A percentile compares a stretch with the other conserved stretches of the same genome.
Evolutionary conservation across 2,888 invertebrate genomes (phyloP).

Genomic region (Lomographa bimaculata): DNA sequence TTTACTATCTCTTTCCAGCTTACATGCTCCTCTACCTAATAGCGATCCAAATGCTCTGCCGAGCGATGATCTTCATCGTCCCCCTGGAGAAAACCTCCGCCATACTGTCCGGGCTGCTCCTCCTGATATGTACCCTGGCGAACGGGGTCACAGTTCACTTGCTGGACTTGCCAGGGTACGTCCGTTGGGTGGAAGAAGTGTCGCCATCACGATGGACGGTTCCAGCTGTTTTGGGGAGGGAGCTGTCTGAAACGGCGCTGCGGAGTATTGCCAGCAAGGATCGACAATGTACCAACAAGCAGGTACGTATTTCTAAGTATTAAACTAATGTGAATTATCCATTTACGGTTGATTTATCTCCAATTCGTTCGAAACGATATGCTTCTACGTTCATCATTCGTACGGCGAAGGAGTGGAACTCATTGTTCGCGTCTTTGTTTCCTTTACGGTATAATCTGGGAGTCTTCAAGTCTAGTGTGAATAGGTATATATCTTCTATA

Average conservation of each 20-base stretch:
- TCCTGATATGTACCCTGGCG: conserved; percentile 85
- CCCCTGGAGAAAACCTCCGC: conserved; percentile 86
- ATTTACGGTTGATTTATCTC: too few relatives aligned
- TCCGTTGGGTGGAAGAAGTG: conserved; percentile 86
- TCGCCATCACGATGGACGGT: conserved; percentile 90
- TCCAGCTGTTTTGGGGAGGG: conserved; percentile 86
- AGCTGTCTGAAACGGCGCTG: conserved; percentile 86
- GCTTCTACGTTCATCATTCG: too few relatives aligned
- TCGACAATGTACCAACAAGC: conserved; percentile 87
- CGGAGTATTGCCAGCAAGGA: conserved; percentile 76
- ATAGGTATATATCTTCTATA: too few relatives aligned
- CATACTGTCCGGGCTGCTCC: conserved; percentile 82
- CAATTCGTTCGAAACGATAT: too few relatives aligned
- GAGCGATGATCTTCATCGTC: conserved; percentile 86
- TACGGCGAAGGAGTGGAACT: too few relatives aligned
- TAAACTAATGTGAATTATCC: too few relatives aligned
- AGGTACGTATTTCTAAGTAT: too few relatives aligned
- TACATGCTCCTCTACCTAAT: conserved; percentile 89
- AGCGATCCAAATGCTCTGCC: conserved; percentile 86
- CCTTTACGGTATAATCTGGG: too few relatives aligned
- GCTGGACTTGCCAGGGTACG: conserved; percentile 86
- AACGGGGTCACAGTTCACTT: conserved; percentile 88
- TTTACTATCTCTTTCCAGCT: too few relatives aligned
- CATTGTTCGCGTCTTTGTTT: too few relatives aligned
- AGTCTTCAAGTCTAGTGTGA: too few relatives aligned